Evolutionary conservation across 2,797 vertebrate species (phyloP).

Genomic region (Sarcoramphus papa): DNA sequence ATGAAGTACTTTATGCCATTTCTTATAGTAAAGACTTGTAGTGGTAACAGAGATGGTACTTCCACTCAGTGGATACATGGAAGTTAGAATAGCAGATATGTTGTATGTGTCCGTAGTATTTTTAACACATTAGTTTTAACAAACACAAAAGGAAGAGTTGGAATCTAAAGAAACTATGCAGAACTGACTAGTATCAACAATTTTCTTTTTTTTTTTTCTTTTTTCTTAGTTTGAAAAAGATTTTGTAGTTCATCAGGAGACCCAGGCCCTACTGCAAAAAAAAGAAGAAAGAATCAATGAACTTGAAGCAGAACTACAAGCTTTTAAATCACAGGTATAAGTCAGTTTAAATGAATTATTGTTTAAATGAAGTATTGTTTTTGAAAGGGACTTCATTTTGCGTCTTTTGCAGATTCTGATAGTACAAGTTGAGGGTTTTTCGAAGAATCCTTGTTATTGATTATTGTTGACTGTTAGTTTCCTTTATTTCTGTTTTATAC

Average conservation of each 20-base stretch:
- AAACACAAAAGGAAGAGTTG: neutral
- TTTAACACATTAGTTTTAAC: neutral
- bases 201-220: neutral
- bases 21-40: neutral
- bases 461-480: slow-evolving; percentile 29
- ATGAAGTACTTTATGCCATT: neutral
- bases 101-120: neutral
- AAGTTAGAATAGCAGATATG: neutral
- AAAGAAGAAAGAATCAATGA: slow-evolving; percentile 86
- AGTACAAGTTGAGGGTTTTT: neutral
- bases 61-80: neutral
- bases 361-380: neutral
- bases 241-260: slow-evolving; percentile 89
- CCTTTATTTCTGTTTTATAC: neutral
- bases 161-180: neutral
- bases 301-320: slow-evolving; percentile 87
- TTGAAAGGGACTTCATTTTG: neutral
- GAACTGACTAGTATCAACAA: neutral
- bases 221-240: slow-evolving; percentile 89
- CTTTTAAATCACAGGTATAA: slow-evolving; percentile 88
- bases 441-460: neutral
- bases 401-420: neutral
- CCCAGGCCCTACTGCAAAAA: slow-evolving; percentile 85
- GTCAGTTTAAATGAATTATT: slow-evolving; percentile 1
- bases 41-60: neutral